phyloP scores from a whole-genome alignment of 2,888 invertebrate species.

The Epistrophe grossulariae region DNA sequence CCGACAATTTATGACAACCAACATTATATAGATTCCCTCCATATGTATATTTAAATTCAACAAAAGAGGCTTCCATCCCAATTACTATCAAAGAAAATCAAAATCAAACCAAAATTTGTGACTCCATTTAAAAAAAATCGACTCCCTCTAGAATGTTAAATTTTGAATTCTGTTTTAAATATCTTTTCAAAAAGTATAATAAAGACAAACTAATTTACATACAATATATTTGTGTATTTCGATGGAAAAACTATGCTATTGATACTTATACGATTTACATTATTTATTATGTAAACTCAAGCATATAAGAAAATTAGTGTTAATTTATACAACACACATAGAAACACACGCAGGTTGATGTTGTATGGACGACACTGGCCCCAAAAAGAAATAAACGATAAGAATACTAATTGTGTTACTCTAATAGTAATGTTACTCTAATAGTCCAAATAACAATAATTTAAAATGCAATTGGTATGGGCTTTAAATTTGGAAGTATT shows the following conservation, averaged over 20 bases:
- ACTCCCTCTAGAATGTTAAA: slow-evolving; percentile 17
- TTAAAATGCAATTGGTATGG: slow-evolving; percentile 41
- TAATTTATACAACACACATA: slow-evolving; percentile 50
- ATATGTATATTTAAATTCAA: not conserved
- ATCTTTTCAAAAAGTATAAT: slow-evolving; percentile 44
- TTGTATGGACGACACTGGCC: not conserved
- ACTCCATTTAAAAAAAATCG: slow-evolving; percentile 33
- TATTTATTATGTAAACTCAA: slow-evolving; percentile 56
- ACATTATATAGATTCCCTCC: slow-evolving; percentile 31
- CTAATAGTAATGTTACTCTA: slow-evolving; percentile 17
- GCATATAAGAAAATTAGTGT: slow-evolving; percentile 49
- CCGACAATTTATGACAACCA: slow-evolving; percentile 65
- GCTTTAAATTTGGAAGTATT: slow-evolving; percentile 36
- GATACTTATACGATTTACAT: slow-evolving; percentile 39
- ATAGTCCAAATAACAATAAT: slow-evolving; percentile 26
- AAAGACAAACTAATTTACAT: slow-evolving; percentile 58
- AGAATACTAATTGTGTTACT: slow-evolving; percentile 53
- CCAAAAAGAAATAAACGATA: slow-evolving; percentile 2
- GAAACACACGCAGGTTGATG: not conserved
- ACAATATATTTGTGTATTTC: slow-evolving; percentile 62
- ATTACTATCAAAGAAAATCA: not conserved
- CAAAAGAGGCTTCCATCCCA: slow-evolving; percentile 18
- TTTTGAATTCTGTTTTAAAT: not conserved
- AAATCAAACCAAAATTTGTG: slow-evolving; percentile 17
- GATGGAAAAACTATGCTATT: slow-evolving; percentile 33